Conservation (phyloP, 2,797 vertebrate genomes). For the Melanotaenia nigrans region DNA sequence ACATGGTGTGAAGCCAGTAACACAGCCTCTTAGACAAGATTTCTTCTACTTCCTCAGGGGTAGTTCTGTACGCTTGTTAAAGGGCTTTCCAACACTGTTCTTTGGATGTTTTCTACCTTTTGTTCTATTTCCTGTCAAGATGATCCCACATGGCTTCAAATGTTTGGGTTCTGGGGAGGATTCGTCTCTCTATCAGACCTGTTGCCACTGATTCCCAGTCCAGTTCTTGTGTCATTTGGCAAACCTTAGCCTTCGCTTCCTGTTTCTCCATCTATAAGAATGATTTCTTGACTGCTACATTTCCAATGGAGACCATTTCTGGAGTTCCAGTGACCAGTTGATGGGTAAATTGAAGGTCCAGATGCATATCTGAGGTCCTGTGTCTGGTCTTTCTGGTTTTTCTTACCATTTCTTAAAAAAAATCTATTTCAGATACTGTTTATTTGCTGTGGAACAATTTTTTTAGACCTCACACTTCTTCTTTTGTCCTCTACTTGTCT, state of each 20-base stretch:
- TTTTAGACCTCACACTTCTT: too few relatives aligned
- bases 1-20: not conserved
- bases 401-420: not conserved
- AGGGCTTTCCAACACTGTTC: not conserved
- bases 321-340: not conserved
- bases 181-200: too few relatives aligned
- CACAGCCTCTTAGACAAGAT: not conserved
- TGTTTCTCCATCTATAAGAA: not conserved
- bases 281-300: not conserved
- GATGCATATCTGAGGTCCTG: too few relatives aligned
- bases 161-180: too few relatives aligned
- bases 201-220: too few relatives aligned
- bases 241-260: too few relatives aligned
- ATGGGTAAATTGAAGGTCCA: too few relatives aligned
- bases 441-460: too few relatives aligned
- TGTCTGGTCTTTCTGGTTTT: not conserved
- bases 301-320: not conserved
- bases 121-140: not conserved
- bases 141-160: not conserved
- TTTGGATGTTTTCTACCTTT: not conserved
- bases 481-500: too few relatives aligned
- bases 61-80: not conserved
- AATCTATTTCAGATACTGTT: too few relatives aligned
- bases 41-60: not conserved
- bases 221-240: too few relatives aligned